Conservation (phyloP, 2,797 vertebrate species). For the Synaphobranchus kaupii region DNA sequence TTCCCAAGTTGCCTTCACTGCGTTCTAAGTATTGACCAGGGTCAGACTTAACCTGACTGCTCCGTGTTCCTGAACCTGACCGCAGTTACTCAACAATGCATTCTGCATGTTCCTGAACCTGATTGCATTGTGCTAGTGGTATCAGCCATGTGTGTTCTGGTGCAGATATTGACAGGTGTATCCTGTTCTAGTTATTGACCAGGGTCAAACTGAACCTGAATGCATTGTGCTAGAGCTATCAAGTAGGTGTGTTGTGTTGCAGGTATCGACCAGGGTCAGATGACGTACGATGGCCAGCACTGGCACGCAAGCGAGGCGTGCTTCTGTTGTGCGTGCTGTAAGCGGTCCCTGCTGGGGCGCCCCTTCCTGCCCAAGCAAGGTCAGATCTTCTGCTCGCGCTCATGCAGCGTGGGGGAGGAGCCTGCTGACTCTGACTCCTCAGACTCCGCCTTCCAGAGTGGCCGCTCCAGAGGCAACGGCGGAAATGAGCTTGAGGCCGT, state of each 20-base stretch:
- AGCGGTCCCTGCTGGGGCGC: conserved; percentile 91
- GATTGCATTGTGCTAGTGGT: not conserved
- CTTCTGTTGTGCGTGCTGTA: conserved; percentile 94
- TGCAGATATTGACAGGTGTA: not conserved
- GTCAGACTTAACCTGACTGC: not conserved
- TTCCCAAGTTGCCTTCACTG: no score
- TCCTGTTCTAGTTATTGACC: not conserved
- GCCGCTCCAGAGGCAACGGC: conserved; percentile 88
- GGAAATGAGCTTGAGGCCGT: conserved; percentile 68
- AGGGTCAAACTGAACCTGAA: not conserved
- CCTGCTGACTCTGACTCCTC: conserved; percentile 94
- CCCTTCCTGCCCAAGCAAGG: conserved; percentile 97
- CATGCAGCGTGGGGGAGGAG: conserved; percentile 92
- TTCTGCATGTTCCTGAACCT: not conserved
- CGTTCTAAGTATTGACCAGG: not conserved
- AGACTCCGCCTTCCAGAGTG: conserved; percentile 94
- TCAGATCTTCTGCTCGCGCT: conserved; percentile 95
- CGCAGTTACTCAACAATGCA: no score
- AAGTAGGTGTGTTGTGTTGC: not conserved
- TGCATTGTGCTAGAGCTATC: not conserved
- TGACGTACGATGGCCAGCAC: conserved; percentile 97
- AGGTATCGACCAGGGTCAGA: conserved; percentile 99
- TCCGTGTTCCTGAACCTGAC: no score
- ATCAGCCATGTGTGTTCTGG: not conserved
- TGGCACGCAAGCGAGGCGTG: conserved; percentile 97